Base-by-base conservation (phyloP, 2,797 vertebrate species). In the Choloepus didactylus region DNA sequence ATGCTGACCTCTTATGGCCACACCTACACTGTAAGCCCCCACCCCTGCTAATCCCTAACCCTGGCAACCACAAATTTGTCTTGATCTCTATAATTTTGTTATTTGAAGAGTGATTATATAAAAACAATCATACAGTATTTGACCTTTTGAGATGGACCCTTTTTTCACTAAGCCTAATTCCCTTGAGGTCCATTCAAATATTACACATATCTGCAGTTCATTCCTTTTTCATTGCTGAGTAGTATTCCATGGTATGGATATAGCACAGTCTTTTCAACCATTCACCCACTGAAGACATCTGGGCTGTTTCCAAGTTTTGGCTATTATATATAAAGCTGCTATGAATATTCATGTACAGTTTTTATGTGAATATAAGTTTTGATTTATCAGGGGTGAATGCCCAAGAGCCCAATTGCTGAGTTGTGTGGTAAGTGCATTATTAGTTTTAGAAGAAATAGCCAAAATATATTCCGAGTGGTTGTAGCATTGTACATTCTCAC, bases 91-190 rank as follows among this genome's bases (percentile, higher is more conserved):
- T 69, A 62, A 60, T 83, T 54, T 60, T 87, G 29, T 94, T 91
- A 79, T 75, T 92, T 80, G 70, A n/a, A 54, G 46, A 90, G 35
- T 67, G 46, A 54, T 38, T 82, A 60, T 54, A 59, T 41, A 83
- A 75, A 51, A 67, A 16, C 19, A 91, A 87, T 80, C 27, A 59
- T 38, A 59, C 9, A 35, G 23, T 51, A 64, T 46, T 89, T 92
- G 54, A 81, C 46, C 38, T 62, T 90, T 95, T 84, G 73, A 95
- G 60, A 64, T n/a, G 54, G 35, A 93, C 41, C 88, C 75, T 6
- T 92, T 19, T 56, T 56, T 19, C 80, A 86, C 35, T 93, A 25
- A 64, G 27, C 7, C 25, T 54, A 87, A 59, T 88, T 81, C 23
- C 51, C 12, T 35, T 76, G 83, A 64, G 44, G 27, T 35, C 38